Conservation (phyloP, 2,888 invertebrate species). For the Drosophila monieri region DNA sequence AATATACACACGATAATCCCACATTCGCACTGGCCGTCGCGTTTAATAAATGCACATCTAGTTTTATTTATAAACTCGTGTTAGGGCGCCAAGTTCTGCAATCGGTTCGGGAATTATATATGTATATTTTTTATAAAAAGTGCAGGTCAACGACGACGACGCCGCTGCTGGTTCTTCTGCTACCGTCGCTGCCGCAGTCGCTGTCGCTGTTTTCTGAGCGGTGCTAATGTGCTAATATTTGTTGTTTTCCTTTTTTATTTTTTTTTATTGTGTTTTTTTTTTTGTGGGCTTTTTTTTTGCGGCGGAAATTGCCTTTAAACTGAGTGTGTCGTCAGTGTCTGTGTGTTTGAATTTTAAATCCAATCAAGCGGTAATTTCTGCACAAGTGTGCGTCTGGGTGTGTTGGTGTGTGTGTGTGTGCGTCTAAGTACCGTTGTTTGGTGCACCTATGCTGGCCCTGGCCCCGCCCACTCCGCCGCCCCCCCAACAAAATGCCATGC, state of each 20-base stretch:
- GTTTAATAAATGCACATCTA: conserved; percentile 39
- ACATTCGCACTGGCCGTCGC: conserved; percentile 29
- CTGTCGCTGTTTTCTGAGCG: conserved; percentile 35
- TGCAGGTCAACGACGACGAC: conserved; percentile 25
- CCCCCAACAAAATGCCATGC: conserved; percentile 37
- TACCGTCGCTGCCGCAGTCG: not conserved
- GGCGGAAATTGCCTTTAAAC: conserved; percentile 19
- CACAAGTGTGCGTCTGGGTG: conserved; percentile 9
- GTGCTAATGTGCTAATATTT: conserved; percentile 64
- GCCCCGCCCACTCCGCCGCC: conserved; percentile 53
- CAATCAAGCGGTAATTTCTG: conserved; percentile 71
- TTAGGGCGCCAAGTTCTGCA: conserved; percentile 24
- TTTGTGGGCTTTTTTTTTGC: conserved; percentile 9
- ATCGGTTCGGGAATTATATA: conserved; percentile 9
- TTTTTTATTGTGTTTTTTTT: conserved; percentile 41
- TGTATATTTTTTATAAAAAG: conserved; percentile 12
- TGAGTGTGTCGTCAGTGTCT: conserved; percentile 21
- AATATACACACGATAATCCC: conserved; percentile 27
- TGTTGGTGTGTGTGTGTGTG: conserved; percentile 28
- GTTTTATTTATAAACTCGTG: conserved; percentile 44
- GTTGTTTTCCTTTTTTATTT: conserved; percentile 47
- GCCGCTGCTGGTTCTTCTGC: not conserved
- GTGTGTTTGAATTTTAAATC: conserved; percentile 74
- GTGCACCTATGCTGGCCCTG: conserved; percentile 67
- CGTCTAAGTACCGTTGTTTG: conserved; percentile 7